Conservation (phyloP, 2,888 invertebrate species). For the Ormia ochracea region DNA sequence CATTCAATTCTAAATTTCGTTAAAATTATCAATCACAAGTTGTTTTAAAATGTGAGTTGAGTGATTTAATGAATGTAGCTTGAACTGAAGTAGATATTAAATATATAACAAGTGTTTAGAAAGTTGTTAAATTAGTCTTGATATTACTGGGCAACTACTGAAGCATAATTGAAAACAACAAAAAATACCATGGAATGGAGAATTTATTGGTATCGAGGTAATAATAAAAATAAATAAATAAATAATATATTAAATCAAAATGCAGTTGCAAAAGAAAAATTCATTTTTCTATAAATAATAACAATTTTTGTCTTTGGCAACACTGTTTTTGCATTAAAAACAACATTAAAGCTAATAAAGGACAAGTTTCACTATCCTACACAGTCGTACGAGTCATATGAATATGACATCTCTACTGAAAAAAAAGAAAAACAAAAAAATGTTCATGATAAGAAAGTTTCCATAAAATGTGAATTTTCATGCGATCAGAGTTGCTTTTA, state of each 20-base stretch:
- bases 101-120: constrained; percentile 8
- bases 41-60: background rate
- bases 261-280: background rate
- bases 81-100: background rate
- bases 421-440: too few species aligned
- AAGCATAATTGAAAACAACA: background rate
- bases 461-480: too few species aligned
- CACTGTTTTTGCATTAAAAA: too few species aligned
- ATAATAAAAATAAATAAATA: background rate
- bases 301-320: too few species aligned
- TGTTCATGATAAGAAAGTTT: too few species aligned
- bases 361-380: too few species aligned
- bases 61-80: background rate
- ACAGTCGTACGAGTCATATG: too few species aligned
- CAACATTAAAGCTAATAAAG: too few species aligned
- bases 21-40: background rate
- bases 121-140: constrained; percentile 5
- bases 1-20: background rate
- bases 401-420: too few species aligned
- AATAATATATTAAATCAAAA: background rate
- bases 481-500: too few species aligned
- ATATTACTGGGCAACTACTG: background rate
- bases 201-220: constrained; percentile 45
- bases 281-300: too few species aligned
- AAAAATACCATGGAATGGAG: constrained; percentile 37